Evolutionary conservation across 2,113 vertebrate species (phyloP).

Genomic region (Protobothrops flavoviridis): DNA sequence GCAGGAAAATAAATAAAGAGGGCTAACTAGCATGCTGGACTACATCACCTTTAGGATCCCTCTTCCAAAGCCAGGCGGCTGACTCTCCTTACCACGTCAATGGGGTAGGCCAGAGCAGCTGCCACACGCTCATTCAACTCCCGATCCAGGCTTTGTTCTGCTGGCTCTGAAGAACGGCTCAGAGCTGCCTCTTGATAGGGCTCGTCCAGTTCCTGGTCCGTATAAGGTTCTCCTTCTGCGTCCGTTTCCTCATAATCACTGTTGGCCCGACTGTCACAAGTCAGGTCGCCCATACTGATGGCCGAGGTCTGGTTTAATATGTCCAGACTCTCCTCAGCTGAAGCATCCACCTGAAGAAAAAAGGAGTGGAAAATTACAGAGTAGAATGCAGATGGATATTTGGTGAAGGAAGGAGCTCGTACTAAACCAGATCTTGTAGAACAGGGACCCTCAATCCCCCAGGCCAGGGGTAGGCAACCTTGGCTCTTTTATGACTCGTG

Average conservation of each 20-base stretch:
- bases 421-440: neutral
- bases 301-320: conserved; percentile 69
- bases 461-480: too few relatives aligned
- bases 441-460: neutral
- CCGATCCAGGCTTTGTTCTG: neutral
- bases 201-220: conserved; percentile 83
- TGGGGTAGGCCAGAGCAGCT: conserved; percentile 43
- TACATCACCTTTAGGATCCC: neutral
- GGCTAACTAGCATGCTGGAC: neutral
- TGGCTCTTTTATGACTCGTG: too few relatives aligned
- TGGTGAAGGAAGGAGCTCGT: neutral
- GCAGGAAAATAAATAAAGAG: neutral
- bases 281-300: conserved; percentile 81
- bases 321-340: conserved; percentile 73
- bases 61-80: neutral
- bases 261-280: conserved; percentile 81
- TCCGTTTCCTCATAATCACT: conserved; percentile 94
- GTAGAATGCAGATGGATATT: neutral
- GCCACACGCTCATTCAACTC: conserved; percentile 42
- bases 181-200: conserved; percentile 56
- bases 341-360: conserved; percentile 74
- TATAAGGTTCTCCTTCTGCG: conserved; percentile 78
- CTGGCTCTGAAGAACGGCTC: conserved; percentile 69
- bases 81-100: neutral
- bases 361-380: neutral